Conservation (phyloP, 2,797 vertebrate species). For the Oreochromis grahami region DNA sequence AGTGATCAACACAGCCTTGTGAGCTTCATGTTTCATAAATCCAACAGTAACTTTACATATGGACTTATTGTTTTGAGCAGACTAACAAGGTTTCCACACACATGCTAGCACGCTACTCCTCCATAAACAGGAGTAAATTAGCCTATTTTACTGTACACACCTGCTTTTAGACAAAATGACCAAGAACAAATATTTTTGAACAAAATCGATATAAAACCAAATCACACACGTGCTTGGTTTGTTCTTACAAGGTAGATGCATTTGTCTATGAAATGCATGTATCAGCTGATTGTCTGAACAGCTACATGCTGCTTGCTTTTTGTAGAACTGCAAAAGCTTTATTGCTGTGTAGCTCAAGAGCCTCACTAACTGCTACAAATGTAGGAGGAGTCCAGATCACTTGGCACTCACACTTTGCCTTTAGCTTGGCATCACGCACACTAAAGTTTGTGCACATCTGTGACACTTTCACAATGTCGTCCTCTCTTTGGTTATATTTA, state of each 20-base stretch:
- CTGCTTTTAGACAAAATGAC: background rate
- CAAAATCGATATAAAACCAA: background rate
- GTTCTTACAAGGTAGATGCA: accelerated
- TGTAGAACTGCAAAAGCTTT: background rate
- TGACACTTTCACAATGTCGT: background rate
- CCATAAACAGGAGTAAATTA: accelerated
- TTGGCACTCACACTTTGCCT: accelerated
- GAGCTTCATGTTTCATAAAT: background rate
- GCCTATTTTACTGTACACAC: background rate
- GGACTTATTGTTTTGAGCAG: accelerated
- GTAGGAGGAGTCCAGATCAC: background rate
- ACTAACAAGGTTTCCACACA: background rate
- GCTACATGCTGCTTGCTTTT: background rate
- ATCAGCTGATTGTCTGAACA: background rate
- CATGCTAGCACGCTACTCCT: background rate
- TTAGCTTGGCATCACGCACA: accelerated
- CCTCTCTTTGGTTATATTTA: background rate
- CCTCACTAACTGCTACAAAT: background rate
- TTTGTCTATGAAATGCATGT: background rate
- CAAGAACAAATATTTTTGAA: accelerated
- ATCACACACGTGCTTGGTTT: background rate
- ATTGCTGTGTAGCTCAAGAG: background rate
- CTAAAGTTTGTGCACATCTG: background rate
- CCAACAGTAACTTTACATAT: background rate
- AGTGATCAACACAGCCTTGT: background rate